phyloP scores from a whole-genome alignment of 1,140 invertebrate species.

The Epicauta chinensis region DNA sequence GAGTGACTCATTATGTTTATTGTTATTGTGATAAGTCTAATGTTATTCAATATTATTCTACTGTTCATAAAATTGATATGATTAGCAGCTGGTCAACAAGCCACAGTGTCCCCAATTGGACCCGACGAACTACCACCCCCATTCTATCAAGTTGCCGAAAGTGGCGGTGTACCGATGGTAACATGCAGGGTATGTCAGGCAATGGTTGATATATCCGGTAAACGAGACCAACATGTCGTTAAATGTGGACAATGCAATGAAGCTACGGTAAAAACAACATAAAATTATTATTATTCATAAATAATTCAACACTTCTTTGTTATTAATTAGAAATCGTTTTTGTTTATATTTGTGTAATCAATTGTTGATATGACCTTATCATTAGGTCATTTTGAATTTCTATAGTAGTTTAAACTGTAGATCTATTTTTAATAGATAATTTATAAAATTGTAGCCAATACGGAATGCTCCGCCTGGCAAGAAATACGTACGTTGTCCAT shows the following conservation, averaged over 20 bases:
- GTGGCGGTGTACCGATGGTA: conserved; percentile 73
- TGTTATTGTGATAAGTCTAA: background rate
- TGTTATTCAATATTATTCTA: background rate
- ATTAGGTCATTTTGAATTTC: too few relatives aligned
- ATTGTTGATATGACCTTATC: background rate
- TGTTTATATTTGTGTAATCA: too few relatives aligned
- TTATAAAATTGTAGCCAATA: conserved; percentile 72
- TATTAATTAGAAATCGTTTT: too few relatives aligned
- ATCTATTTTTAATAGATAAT: too few relatives aligned
- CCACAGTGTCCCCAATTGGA: conserved; percentile 70
- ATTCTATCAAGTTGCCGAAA: conserved; percentile 63
- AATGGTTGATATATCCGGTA: conserved; percentile 92
- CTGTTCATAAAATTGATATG: too few relatives aligned
- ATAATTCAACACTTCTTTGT: background rate
- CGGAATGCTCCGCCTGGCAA: conserved; percentile 96
- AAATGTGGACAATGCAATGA: conserved; percentile 94
- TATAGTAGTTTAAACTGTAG: too few relatives aligned
- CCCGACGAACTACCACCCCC: conserved; percentile 83
- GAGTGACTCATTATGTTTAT: background rate
- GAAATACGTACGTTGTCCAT: conserved; percentile 98
- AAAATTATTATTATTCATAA: conserved; percentile 23
- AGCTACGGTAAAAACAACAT: conserved; percentile 90
- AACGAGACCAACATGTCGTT: conserved; percentile 93
- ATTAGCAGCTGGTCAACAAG: conserved; percentile 43
- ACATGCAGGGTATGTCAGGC: conserved; percentile 94